A percentile compares a stretch with the other conserved stretches of the same genome.
Evolutionary conservation across 2,888 invertebrate genomes (phyloP).

Genomic region (Zele albiditarsus): DNA sequence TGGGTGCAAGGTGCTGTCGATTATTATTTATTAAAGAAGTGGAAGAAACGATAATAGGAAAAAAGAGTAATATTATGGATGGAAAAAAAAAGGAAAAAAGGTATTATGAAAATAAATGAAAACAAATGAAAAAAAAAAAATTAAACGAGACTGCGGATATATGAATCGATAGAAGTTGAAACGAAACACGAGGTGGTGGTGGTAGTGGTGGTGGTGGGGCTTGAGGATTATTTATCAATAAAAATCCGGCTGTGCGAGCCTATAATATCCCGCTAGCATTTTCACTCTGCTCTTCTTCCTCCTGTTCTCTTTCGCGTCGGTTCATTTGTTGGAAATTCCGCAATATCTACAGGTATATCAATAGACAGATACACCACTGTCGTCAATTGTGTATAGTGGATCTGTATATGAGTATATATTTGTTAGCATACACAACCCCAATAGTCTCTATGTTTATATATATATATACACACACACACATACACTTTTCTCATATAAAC

Average conservation of each 20-base stretch:
- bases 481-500: not conserved
- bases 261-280: conserved; percentile 23
- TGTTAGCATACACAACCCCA: too few relatives aligned
- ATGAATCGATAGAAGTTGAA: conserved; percentile 16
- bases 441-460: too few relatives aligned
- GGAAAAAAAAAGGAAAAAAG: not conserved
- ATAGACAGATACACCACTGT: not conserved
- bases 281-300: not conserved
- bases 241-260: conserved; percentile 30
- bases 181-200: not conserved
- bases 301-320: conserved; percentile 20
- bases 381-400: not conserved
- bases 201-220: not conserved
- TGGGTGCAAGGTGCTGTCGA: conserved; percentile 26
- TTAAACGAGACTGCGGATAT: not conserved
- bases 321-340: conserved; percentile 31
- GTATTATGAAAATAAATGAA: not conserved
- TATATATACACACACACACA: too few relatives aligned
- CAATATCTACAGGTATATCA: not conserved
- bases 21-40: conserved; percentile 34
- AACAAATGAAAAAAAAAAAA: not conserved
- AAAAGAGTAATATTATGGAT: not conserved
- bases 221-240: conserved; percentile 22
- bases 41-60: conserved; percentile 22
- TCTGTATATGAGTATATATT: conserved; percentile 11